Evolutionary conservation across 92 coral and sea anemone genomes (phyloP), one percentile per base, ranked within the genome.

Genomic region (Epizoanthus scotinus): DNA sequence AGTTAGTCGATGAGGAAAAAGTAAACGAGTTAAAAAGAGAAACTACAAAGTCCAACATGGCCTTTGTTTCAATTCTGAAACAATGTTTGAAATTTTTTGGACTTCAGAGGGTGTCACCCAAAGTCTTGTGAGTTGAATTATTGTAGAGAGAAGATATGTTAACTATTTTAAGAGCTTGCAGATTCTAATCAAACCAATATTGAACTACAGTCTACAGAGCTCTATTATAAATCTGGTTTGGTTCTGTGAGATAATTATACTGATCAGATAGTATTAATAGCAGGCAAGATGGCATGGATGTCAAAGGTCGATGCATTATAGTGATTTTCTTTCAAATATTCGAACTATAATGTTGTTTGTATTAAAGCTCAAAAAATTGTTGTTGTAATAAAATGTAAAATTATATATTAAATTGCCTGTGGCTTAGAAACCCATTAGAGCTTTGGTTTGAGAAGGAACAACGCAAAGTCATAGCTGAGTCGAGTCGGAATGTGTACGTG

Each of bases 171-270:
- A 25, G 24, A 29, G 38, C 8, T 15, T 29, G 67, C 36, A 62
- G 67, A 26, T 25, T 62, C 67, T 62, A 22, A 62, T 62, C 67
- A 62, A 36, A 1, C 67, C 34, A 62, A 22, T 62, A 62, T 24
- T 60, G 65, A 31, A 22, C 29, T 44, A 0, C 14, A 44, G 52
- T 15, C 10, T 1, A 44, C 52, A n/a, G n/a, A n/a, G n/a, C n/a
- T n/a, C n/a, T n/a, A n/a, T n/a, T n/a, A n/a, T n/a, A n/a, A n/a
- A n/a, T n/a, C n/a, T n/a, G n/a, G 14, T 8, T 44, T 44, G 52
- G 14, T 44, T 15, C 52, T 7, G 14, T 12, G 52, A 8, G 52
- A 44, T 44, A 44, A 44, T 44, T 44, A 44, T 44, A 1, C n/a
- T n/a, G n/a, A 44, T 12, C 52, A 44, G 9, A 44, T 8, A 9